phyloP scores from a whole-genome alignment of 1,140 invertebrate genomes.

The Drosophila nannoptera region DNA sequence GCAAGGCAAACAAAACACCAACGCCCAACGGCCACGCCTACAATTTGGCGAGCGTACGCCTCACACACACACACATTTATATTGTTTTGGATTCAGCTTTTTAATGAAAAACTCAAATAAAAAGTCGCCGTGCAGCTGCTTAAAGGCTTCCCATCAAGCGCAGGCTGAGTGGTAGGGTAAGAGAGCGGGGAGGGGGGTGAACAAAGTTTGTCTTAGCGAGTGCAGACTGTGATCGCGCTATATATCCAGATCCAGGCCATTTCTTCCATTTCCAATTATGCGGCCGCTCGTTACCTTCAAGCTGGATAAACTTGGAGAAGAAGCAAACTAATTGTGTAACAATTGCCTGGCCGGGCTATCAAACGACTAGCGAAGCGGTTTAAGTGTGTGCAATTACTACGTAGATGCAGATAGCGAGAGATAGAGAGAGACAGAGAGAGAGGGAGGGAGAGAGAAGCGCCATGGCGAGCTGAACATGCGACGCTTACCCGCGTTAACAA shows the following conservation, averaged over 20 bases:
- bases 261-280: too few relatives aligned
- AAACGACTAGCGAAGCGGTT: conserved; percentile 64
- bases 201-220: too few relatives aligned
- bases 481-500: conserved; percentile 35
- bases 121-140: conserved; percentile 39
- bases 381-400: conserved; percentile 72
- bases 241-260: too few relatives aligned
- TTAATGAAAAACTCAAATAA: conserved; percentile 73
- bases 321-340: conserved; percentile 68
- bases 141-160: neutral
- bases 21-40: neutral
- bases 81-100: conserved; percentile 22
- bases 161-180: too few relatives aligned
- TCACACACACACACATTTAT: conserved; percentile 5
- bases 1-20: conserved; percentile 64
- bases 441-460: neutral
- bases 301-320: conserved; percentile 3
- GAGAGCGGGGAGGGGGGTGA: too few relatives aligned
- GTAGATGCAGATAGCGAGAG: conserved; percentile 58
- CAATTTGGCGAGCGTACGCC: neutral
- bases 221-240: too few relatives aligned
- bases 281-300: too few relatives aligned
- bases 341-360: conserved; percentile 62
- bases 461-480: conserved; percentile 23
- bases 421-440: too few relatives aligned